Evolutionary conservation across 2,113 vertebrate species (phyloP).

Genomic region (Thamnaconus septentrionalis): DNA sequence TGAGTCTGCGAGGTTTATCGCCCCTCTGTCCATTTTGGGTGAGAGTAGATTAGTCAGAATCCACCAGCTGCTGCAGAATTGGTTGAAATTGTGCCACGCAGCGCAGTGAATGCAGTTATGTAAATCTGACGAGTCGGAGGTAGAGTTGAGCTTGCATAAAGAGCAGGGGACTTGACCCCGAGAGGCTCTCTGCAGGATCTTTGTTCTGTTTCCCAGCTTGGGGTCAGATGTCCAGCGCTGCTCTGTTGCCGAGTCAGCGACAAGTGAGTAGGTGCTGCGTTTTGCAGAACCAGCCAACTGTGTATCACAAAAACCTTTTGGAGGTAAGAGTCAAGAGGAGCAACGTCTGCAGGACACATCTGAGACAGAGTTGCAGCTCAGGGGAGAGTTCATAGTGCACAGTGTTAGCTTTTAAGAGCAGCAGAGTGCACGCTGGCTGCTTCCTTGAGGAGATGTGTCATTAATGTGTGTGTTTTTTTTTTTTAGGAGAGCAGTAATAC

Average conservation of each 20-base stretch:
- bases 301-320: constrained; percentile 6
- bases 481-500: background rate
- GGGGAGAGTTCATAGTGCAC: no score
- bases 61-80: constrained; percentile 74
- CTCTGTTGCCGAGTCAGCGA: background rate
- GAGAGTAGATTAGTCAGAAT: constrained; percentile 65
- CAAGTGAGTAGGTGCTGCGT: constrained; percentile 5
- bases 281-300: constrained; percentile 5
- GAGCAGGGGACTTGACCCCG: constrained; percentile 59
- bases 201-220: constrained; percentile 13
- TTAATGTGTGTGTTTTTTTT: background rate
- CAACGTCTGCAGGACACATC: no score
- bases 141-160: constrained; percentile 50
- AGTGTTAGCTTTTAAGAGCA: no score
- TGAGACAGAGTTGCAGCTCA: no score
- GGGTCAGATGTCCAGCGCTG: constrained; percentile 13
- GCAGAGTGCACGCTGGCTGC: no score
- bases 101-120: constrained; percentile 59
- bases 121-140: constrained; percentile 51
- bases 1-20: constrained; percentile 53
- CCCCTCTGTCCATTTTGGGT: constrained; percentile 53
- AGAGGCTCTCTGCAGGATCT: constrained; percentile 19
- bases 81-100: constrained; percentile 63
- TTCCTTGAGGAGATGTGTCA: no score
- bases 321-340: no score